Base-by-base conservation (phyloP, 2,113 vertebrate species). In the Epinephelus lanceolatus region DNA sequence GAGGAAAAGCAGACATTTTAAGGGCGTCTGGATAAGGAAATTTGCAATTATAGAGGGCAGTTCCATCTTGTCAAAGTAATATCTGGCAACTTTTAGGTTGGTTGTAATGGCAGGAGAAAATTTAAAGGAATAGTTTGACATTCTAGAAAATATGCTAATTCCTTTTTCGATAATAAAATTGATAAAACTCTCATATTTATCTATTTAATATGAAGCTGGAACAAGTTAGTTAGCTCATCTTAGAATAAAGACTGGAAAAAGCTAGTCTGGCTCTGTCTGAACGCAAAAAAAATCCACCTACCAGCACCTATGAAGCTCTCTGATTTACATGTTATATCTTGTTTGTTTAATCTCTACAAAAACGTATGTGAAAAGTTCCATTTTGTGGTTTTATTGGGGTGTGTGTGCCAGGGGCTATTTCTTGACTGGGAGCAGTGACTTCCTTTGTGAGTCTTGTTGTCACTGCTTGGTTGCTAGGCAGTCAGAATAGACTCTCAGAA, bases 1-100 rank as follows among this genome's bases (percentile, higher is more conserved):
- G 66, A 45, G 30, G 40, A 53, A 62, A 81, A 78, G 71, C 53
- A 63, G 76, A 80, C 42, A 65, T 81, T 84, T 88, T 77, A 60
- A 78, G 69, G 56, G 21, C 37, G 62, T 33, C 55, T 78, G 63
- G 76, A 72, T 82, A 18, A 82, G 71, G 30, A 73, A 77, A 80
- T 87, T 62, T 60, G 75, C 75, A 86, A 76, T 88, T 87, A 88
- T 18, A 66, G 62, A 73, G 71, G 63, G 47, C 65, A 69, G 62
- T 18, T n/a, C 6, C 30, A 76, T 69, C 40, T 71, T 85, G 18
- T 76, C 57, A 83, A 66, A 61, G 52, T 18, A 18, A 68, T 65
- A 84, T 72, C 66, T 59, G 23, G 27, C 53, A 79, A 66, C 23
- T 66, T 59, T 30, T 69, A 37, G 14, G n/a, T 33, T n/a, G 47